Base-by-base conservation (phyloP, 1,140 invertebrate genomes). In the Carcinoscorpius rotundicauda region DNA sequence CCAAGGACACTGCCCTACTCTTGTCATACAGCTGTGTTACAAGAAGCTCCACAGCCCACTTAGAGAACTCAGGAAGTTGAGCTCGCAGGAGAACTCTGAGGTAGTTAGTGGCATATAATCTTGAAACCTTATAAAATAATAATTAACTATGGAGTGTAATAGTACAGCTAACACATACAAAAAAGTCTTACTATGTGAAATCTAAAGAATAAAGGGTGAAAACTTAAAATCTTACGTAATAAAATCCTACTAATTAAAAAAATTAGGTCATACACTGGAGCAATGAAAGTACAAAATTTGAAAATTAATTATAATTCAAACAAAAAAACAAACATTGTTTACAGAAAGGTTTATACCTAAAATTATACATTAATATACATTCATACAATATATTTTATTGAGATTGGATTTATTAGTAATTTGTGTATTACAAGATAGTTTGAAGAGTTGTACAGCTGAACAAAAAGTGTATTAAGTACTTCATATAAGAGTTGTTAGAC, bases 61-160 rank as follows among this genome's bases (percentile, higher is more conserved):
- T 70, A 59, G 69, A 70, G 69, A 81, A 80, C 52, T 75, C 74
- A 51, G 73, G 70, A 65, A 87, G 78, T 66, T 83, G 82, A 2
- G 86, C 85, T 59, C 94, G 80, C 29, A 97, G 76, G 62, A 97
- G 78, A 6, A 96, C 84, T 65, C 91, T 83, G 64, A 97, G 78
- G 76, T 94, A 91, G 73, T 92, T 88, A 0, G 92, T 95, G 0
- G 89, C 86, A 76, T 97, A 98, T 3, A 96, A 72, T 58, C 93
- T 82, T 10, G 88, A 88, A 63, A 83, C 83, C 77, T 93, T 86
- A 60, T 84, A 49, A 79, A 70, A 62, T 75, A 75, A 65, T 3
- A 75, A 73, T 29, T 29, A 29, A 29, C 29, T 29, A 29, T 29
- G 29, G 29, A 29, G 29, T 29, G 29, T 29, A 29, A 29, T 29